A percentile compares a stretch with the other conserved stretches of the same genome.
Conservation (phyloP, 1,140 invertebrate genomes). For the Hesperophylax magnus region DNA sequence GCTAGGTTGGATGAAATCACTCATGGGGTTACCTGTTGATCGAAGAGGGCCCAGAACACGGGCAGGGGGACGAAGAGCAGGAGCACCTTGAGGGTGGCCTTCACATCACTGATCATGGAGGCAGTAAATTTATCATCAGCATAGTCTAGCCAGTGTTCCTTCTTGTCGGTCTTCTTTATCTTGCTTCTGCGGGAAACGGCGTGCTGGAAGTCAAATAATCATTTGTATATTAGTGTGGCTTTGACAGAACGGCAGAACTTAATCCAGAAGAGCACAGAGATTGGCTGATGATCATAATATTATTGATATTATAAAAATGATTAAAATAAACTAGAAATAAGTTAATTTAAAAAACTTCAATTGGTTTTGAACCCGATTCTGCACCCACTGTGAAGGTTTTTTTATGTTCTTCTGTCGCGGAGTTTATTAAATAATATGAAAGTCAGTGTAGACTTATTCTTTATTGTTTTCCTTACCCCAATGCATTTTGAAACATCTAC, state of each 20-base stretch:
- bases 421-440: neutral
- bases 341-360: too few relatives aligned
- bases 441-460: neutral
- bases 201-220: slow-evolving; percentile 60
- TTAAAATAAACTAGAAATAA: too few relatives aligned
- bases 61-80: slow-evolving; percentile 85
- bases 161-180: slow-evolving; percentile 68
- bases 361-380: too few relatives aligned
- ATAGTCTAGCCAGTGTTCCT: slow-evolving; percentile 86
- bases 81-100: slow-evolving; percentile 77
- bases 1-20: neutral
- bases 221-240: neutral
- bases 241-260: too few relatives aligned
- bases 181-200: slow-evolving; percentile 65
- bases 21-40: slow-evolving; percentile 75
- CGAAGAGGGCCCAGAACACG: slow-evolving; percentile 88
- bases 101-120: slow-evolving; percentile 79
- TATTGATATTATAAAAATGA: too few relatives aligned
- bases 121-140: slow-evolving; percentile 79
- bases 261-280: too few relatives aligned
- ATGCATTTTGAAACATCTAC: slow-evolving; percentile 84
- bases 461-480: slow-evolving; percentile 75
- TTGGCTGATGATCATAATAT: too few relatives aligned
- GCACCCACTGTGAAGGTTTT: too few relatives aligned
- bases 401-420: too few relatives aligned